Evolutionary conservation across 2,113 vertebrate genomes (phyloP).

Genomic region (Dromas ardeola): DNA sequence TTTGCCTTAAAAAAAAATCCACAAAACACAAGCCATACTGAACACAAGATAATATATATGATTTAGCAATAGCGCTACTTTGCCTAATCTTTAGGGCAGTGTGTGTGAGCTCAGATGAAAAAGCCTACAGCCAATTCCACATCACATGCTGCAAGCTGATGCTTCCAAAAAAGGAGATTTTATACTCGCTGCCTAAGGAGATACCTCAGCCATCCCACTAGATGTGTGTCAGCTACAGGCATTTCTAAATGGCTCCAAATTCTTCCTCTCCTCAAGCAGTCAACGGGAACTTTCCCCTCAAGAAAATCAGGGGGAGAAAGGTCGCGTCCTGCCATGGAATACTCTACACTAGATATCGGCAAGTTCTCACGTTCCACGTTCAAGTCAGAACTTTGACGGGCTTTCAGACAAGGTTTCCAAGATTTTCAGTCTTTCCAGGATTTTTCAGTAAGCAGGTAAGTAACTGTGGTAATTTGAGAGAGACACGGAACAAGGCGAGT

Average conservation of each 20-base stretch:
- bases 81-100: background rate
- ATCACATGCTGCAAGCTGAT: background rate
- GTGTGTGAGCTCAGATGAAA: background rate
- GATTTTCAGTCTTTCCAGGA: background rate
- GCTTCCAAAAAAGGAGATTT: background rate
- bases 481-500: background rate
- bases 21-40: background rate
- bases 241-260: background rate
- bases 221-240: background rate
- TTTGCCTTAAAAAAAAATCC: background rate
- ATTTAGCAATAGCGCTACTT: background rate
- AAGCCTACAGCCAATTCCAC: background rate
- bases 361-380: background rate
- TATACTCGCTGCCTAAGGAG: background rate
- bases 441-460: background rate
- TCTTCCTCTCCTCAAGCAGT: background rate
- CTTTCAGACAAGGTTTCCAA: background rate
- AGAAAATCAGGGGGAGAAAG: background rate
- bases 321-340: fast-evolving
- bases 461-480: background rate
- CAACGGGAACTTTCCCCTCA: background rate
- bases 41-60: too few relatives aligned
- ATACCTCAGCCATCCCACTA: background rate
- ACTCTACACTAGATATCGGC: fast-evolving
- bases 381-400: background rate